Conservation (phyloP, 2,797 vertebrate genomes). For the Xenopus petersii region DNA sequence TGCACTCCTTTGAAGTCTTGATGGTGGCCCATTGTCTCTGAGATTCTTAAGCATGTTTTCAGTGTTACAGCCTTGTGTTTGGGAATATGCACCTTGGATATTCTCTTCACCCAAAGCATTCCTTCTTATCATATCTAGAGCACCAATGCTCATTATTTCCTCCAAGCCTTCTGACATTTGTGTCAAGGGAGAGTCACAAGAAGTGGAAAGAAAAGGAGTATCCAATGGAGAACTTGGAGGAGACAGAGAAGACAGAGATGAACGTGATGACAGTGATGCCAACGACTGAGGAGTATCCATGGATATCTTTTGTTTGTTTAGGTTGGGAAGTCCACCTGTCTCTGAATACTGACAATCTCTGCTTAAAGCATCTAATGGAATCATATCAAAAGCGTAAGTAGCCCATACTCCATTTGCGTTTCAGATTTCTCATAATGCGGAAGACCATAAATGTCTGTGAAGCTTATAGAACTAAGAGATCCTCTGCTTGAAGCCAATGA, state of each 20-base stretch:
- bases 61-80: constrained; percentile 52
- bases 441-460: constrained; percentile 94
- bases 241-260: constrained; percentile 91
- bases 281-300: constrained; percentile 91
- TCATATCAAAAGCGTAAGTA: constrained; percentile 81
- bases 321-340: constrained; percentile 60
- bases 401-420: constrained; percentile 67
- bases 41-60: constrained; percentile 78
- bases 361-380: constrained; percentile 73
- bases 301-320: constrained; percentile 78
- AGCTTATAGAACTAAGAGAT: constrained; percentile 94
- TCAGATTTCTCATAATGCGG: constrained; percentile 89
- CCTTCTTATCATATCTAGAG: constrained; percentile 79
- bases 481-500: constrained; percentile 92
- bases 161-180: constrained; percentile 88
- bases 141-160: constrained; percentile 81
- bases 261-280: constrained; percentile 91
- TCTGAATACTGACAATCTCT: constrained; percentile 69
- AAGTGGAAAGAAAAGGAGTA: constrained; percentile 82
- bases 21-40: constrained; percentile 70
- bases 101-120: constrained; percentile 72
- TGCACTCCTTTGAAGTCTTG: constrained; percentile 53
- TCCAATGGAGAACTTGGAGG: constrained; percentile 96
- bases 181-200: constrained; percentile 84
- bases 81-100: constrained; percentile 42